Evolutionary conservation across 2,888 invertebrate species (phyloP).

Genomic region (Resseliella maxima): DNA sequence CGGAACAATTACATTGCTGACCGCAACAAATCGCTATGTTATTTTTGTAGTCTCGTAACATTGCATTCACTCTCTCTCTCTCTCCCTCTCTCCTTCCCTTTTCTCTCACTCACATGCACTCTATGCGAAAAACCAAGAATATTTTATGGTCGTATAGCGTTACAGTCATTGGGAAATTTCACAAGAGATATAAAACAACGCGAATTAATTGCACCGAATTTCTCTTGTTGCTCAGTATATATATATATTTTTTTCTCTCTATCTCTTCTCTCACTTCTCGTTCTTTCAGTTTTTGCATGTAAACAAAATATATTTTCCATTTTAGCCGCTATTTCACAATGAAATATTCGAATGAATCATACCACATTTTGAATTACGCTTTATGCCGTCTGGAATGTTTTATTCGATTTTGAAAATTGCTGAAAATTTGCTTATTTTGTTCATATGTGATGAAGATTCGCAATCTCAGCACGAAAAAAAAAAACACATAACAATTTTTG

Average conservation of each 20-base stretch:
- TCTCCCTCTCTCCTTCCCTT: not conserved
- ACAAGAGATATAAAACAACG: not conserved
- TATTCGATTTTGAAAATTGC: no score
- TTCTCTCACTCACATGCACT: no score
- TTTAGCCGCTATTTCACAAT: not conserved
- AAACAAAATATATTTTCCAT: not conserved
- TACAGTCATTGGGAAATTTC: not conserved
- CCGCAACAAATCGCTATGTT: not conserved
- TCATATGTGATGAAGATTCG: no score
- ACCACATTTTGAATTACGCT: not conserved
- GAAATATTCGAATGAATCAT: not conserved
- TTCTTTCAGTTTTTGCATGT: slow-evolving; percentile 1
- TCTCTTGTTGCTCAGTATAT: not conserved
- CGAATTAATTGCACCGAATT: slow-evolving; percentile 21
- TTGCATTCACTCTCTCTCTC: not conserved
- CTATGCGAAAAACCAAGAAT: not conserved
- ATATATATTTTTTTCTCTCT: not conserved
- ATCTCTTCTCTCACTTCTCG: no score
- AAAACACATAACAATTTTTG: no score
- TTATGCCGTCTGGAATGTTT: no score
- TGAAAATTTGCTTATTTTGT: no score
- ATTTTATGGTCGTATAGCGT: not conserved
- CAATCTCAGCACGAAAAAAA: no score
- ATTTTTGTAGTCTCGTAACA: not conserved
- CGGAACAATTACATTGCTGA: slow-evolving; percentile 15